Evolutionary conservation across 53 echinoderm and acorn worm genomes (phyloP), one percentile per base, ranked within the genome.

Genomic region (Glandiceps talaboti): DNA sequence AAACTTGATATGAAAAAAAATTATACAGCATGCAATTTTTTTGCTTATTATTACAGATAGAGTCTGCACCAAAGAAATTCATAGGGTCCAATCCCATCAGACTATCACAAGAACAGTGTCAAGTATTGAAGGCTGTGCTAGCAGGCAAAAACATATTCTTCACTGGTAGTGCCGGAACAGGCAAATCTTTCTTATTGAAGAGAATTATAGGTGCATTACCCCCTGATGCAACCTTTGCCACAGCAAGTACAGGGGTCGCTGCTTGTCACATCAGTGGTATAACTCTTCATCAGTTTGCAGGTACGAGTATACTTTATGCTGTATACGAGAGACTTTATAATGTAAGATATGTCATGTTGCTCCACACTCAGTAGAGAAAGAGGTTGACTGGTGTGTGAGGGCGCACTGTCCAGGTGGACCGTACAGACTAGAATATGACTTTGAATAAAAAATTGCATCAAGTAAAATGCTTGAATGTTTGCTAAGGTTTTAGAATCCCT

Each of bases 281-380:
- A 25, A 97, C 97, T 26, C 81, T 97, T 27, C 97, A 97, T 74
- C 97, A 97, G 78, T 97, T 97, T 91, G 97, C 97, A 91, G 97
- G 97, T 97, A 32, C 79, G 33, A 6, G n/a, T n/a, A n/a, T n/a
- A n/a, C n/a, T n/a, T n/a, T n/a, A n/a, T n/a, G n/a, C n/a, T n/a
- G n/a, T n/a, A n/a, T n/a, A n/a, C n/a, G n/a, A n/a, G n/a, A n/a
- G n/a, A n/a, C n/a, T n/a, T n/a, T n/a, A n/a, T n/a, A n/a, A n/a
- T n/a, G n/a, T n/a, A n/a, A n/a, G n/a, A n/a, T n/a, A n/a, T n/a
- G n/a, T n/a, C n/a, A n/a, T n/a, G n/a, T n/a, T n/a, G n/a, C n/a
- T n/a, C n/a, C n/a, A n/a, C n/a, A n/a, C n/a, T n/a, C n/a, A n/a
- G n/a, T n/a, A n/a, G n/a, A n/a, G n/a, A n/a, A n/a, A n/a, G n/a